phyloP scores from a whole-genome alignment of 2,113 vertebrate genomes.

The Aptenodytes patagonicus region DNA sequence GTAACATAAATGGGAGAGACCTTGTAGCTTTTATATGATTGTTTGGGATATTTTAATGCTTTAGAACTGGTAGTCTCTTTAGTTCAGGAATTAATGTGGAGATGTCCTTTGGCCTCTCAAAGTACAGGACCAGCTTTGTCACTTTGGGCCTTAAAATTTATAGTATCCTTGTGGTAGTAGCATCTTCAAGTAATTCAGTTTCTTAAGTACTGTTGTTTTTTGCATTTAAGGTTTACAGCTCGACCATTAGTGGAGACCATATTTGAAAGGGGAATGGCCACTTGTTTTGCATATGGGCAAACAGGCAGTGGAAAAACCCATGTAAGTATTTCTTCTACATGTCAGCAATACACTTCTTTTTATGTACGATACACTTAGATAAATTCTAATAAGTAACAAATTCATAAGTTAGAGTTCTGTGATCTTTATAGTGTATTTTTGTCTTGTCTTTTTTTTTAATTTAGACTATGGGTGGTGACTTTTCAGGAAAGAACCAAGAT shows the following conservation, averaged over 20 bases:
- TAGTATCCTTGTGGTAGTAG: not conserved
- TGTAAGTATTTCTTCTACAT: conserved; percentile 75
- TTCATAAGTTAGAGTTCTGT: not conserved
- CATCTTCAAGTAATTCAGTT: not conserved
- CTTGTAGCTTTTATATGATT: not conserved
- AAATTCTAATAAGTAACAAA: not conserved
- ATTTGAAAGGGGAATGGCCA: conserved; percentile 97
- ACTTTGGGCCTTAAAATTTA: not conserved
- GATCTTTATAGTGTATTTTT: not conserved
- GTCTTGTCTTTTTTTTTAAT: not conserved
- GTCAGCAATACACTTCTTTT: not conserved
- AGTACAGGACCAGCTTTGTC: not conserved
- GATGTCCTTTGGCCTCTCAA: not conserved
- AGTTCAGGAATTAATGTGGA: not conserved
- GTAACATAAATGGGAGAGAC: not conserved
- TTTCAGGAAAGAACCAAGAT: conserved; percentile 97
- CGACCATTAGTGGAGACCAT: conserved; percentile 96
- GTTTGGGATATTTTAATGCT: not conserved
- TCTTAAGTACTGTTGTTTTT: not conserved
- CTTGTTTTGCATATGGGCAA: conserved; percentile 97
- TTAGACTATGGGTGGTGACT: conserved; percentile 98
- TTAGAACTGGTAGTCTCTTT: not conserved
- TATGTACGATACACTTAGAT: not conserved
- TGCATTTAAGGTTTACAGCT: conserved; percentile 88
- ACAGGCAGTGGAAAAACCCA: conserved; percentile 98